Percentiles rank a stretch among this genome's conserved stretches.
Evolutionary conservation across 2,797 vertebrate genomes (phyloP).

Genomic region (Rousettus madagascariensis): DNA sequence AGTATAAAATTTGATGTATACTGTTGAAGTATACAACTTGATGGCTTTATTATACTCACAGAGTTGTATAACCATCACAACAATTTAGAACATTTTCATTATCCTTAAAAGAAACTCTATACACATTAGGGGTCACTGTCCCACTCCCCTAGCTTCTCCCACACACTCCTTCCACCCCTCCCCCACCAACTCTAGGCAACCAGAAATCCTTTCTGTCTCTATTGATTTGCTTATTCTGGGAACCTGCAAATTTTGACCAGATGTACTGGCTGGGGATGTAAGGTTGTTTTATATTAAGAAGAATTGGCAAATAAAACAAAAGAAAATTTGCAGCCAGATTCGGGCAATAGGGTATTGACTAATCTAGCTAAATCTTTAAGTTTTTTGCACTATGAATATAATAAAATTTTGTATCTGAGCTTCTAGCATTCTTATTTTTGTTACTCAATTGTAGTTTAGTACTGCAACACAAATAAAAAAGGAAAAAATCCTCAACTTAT

Average conservation of each 20-base stretch:
- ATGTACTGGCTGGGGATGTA: background rate
- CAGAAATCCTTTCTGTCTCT: background rate
- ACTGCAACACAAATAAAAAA: constrained; percentile 8
- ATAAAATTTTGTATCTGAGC: background rate
- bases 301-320: background rate
- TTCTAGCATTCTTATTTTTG: background rate
- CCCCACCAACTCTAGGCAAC: background rate
- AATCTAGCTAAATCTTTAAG: background rate
- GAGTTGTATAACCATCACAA: background rate
- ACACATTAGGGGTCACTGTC: background rate
- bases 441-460: background rate
- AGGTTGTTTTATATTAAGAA: background rate
- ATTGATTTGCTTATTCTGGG: background rate
- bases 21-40: background rate
- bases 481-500: background rate
- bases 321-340: background rate
- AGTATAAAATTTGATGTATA: no score
- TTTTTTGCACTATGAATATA: background rate
- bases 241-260: background rate
- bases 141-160: background rate
- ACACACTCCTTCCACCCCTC: no score
- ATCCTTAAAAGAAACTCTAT: background rate
- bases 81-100: background rate
- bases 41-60: background rate
- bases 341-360: background rate